These are phyloP conservation scores for Plodia interpunctella DNA, from an alignment of 1,140 invertebrate species.

Conservation along the genomic window DNA sequence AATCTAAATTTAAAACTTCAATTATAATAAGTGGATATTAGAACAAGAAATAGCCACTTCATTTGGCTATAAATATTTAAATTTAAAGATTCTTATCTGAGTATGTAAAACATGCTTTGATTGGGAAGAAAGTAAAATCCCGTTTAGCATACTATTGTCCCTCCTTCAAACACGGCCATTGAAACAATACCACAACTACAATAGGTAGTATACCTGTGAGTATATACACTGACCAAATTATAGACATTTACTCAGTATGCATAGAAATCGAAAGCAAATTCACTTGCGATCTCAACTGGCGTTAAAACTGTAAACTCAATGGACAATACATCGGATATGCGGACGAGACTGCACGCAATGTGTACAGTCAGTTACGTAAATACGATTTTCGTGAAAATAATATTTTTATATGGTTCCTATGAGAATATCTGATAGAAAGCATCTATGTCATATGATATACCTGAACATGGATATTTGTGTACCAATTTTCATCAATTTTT, in stretches of 20 bases:
- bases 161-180: constrained; percentile 9
- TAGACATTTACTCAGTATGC: constrained; percentile 10
- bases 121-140: not conserved
- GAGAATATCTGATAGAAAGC: too few species aligned
- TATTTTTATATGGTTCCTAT: too few species aligned
- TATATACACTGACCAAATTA: not conserved
- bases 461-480: too few species aligned
- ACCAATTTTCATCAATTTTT: too few species aligned
- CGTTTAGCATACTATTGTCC: not conserved
- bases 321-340: constrained; percentile 7
- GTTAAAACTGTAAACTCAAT: constrained; percentile 8
- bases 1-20: too few species aligned
- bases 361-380: not conserved
- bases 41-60: too few species aligned
- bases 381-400: too few species aligned
- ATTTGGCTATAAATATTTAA: not conserved
- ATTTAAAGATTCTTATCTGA: not conserved
- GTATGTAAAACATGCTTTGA: not conserved
- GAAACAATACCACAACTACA: not conserved
- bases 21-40: too few species aligned
- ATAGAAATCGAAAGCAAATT: constrained; percentile 32
- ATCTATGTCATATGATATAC: too few species aligned
- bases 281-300: constrained; percentile 9
- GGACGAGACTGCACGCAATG: constrained; percentile 3
- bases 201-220: too few species aligned